Conservation (phyloP, 2,113 vertebrate species). For the Cyprinodon brontotheroides region DNA sequence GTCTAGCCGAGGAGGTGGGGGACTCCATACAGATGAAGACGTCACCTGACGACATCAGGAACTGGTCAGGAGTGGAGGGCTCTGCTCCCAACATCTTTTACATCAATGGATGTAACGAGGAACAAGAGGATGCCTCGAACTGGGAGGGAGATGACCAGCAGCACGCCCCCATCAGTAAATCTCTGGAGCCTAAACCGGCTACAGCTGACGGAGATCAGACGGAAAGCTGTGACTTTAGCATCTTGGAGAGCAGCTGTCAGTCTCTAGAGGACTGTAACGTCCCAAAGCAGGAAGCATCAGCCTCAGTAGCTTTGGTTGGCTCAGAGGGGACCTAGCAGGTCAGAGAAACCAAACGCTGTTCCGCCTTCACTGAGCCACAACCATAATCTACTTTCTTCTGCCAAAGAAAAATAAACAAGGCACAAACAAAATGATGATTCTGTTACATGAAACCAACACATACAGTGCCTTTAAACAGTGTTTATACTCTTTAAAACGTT, state of each 20-base stretch:
- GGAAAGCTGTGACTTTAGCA: conserved; percentile 58
- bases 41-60: conserved; percentile 2
- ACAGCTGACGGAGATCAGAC: conserved; percentile 25
- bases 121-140: not conserved
- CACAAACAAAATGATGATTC: not conserved
- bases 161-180: not conserved
- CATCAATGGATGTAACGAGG: conserved; percentile 16
- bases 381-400: conserved; percentile 8
- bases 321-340: conserved; percentile 36
- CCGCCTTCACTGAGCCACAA: conserved; percentile 11
- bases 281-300: conserved; percentile 13
- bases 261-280: not conserved
- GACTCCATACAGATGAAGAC: conserved; percentile 12
- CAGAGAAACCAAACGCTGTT: conserved; percentile 15
- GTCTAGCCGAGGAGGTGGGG: conserved; percentile 16
- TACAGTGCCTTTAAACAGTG: not conserved
- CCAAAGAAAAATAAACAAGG: conserved; percentile 1
- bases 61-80: conserved; percentile 16
- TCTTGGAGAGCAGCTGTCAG: conserved; percentile 43
- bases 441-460: not conserved
- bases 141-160: conserved; percentile 5
- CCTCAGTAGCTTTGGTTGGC: conserved; percentile 9
- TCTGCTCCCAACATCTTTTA: conserved; percentile 23
- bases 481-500: not conserved
- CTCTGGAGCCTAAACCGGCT: conserved; percentile 16